Evolutionary conservation across 2,113 vertebrate genomes (phyloP), one percentile per base, ranked within the genome.

Genomic region (Calidris pygmaea): DNA sequence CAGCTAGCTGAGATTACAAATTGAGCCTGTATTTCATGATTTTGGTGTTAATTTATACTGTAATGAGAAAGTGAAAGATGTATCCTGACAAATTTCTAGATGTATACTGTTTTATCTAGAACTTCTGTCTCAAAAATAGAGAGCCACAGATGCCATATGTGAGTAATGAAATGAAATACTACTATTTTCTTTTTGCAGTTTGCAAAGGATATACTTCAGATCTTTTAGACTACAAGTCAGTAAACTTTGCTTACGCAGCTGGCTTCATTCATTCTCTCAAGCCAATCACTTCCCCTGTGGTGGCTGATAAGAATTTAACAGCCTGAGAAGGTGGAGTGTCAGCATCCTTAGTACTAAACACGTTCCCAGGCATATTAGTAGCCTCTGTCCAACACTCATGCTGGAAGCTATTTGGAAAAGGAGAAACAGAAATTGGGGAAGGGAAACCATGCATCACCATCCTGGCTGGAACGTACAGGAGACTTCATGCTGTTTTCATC

Each of bases 221-320:
- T 95, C 76, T 95, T 93, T 97, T 89, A 93, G 77, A 70, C n/a
- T 78, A 59, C 96, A 96, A 97, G 92, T 97, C 95, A 89, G 94
- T 97, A 96, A 96, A 92, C 94, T 95, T 77, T 97, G 96, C 98
- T 98, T 98, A 97, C 76, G 87, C 95, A 98, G 95, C 95, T 96
- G 94, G 94, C 90, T 97, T 89, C 96, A 97, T 98, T 98, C 97
- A 97, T 98, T 98, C 87, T 63, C 81, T 92, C 95, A 93, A 97
- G 79, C 91, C 79, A 97, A 94, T 96, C 97, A 78, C 67, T 97
- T 96, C 89, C 87, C 91, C 76, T 62, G 87, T 89, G 85, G 94
- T 97, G 58, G 79, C 94, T 88, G 97, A 97, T 93, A 95, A 94
- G 83, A 96, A 92, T 95, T 97, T 96, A 94, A 93, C 67, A 32